phyloP scores from a whole-genome alignment of 2,113 vertebrate genomes.

The Hylia prasina region DNA sequence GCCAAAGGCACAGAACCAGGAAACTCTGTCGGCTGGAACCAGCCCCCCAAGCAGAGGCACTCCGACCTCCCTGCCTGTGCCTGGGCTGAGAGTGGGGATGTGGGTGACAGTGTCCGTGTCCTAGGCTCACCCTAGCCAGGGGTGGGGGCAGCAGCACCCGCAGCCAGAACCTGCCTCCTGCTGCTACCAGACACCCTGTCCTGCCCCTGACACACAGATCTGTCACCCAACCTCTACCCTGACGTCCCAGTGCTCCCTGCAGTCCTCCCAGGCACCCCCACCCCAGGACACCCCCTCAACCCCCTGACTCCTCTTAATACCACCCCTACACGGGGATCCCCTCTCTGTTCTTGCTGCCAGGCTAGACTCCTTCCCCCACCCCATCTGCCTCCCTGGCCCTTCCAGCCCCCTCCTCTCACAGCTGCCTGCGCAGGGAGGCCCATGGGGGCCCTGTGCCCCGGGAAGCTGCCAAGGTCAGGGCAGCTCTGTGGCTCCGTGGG shows the following conservation, averaged over 20 bases:
- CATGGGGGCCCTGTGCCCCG: rapidly evolving
- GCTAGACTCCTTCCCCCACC: background rate
- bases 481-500: background rate
- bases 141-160: background rate
- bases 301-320: background rate
- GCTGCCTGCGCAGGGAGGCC: background rate
- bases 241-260: background rate
- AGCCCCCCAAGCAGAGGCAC: background rate
- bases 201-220: background rate
- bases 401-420: background rate
- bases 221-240: background rate
- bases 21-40: background rate
- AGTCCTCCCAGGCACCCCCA: background rate
- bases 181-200: background rate
- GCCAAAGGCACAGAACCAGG: rapidly evolving
- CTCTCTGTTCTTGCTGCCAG: background rate
- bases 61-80: background rate
- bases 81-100: background rate
- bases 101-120: background rate
- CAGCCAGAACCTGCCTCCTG: background rate
- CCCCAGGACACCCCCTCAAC: background rate
- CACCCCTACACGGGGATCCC: rapidly evolving
- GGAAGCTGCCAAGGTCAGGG: background rate
- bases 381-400: background rate
- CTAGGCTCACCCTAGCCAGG: background rate